phyloP scores from a whole-genome alignment of 2,113 vertebrate species.

The Benitochromis conjunctus region DNA sequence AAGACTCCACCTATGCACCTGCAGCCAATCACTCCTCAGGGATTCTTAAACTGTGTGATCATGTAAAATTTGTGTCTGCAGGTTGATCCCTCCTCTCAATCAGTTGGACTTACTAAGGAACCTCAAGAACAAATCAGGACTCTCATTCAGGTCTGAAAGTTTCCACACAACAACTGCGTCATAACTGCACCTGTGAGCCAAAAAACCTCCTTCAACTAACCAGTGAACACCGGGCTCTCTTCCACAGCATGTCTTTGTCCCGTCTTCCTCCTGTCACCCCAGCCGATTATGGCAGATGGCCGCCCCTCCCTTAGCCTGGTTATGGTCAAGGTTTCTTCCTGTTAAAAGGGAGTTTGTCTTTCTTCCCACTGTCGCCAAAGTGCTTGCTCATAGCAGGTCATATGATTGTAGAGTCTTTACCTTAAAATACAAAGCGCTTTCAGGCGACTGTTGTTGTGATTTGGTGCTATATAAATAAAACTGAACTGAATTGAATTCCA shows the following conservation, averaged over 20 bases:
- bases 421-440: not conserved
- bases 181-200: not conserved
- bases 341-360: not conserved
- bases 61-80: slow-evolving; percentile 34
- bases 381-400: rapidly evolving
- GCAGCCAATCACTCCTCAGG: not conserved
- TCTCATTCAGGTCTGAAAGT: slow-evolving; percentile 87
- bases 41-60: not conserved
- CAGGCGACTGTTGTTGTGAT: not conserved
- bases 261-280: not conserved
- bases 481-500: not conserved
- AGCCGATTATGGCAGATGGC: not conserved
- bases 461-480: not conserved
- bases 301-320: not conserved
- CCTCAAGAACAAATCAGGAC: slow-evolving; percentile 96
- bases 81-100: slow-evolving; percentile 94
- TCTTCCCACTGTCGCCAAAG: not conserved
- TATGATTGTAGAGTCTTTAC: not conserved
- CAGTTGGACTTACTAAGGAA: slow-evolving; percentile 93
- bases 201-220: not conserved
- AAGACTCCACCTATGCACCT: slow-evolving; percentile 3
- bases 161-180: not conserved
- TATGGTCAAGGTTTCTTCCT: not conserved
- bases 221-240: not conserved
- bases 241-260: too few relatives aligned